A percentile compares a stretch with the other conserved stretches of the same genome.
Conservation (phyloP, 2,797 vertebrate species). For the Cryptoprocta ferox region DNA sequence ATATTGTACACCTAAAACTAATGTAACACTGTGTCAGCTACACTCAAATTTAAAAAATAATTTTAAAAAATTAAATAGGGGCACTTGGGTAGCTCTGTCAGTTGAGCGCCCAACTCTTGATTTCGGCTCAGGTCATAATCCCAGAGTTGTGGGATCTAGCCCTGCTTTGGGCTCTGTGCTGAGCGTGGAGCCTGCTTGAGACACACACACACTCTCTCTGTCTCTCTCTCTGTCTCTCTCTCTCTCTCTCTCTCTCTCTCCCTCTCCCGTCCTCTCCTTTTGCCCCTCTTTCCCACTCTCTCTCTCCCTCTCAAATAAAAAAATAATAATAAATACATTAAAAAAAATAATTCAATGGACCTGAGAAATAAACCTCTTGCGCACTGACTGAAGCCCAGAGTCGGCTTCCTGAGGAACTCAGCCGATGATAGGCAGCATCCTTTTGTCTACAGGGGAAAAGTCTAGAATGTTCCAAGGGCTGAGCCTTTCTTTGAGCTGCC, state of each 20-base stretch:
- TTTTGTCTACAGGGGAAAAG: background rate
- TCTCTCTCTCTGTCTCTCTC: background rate
- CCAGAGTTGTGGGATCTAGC: background rate
- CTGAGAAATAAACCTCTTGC: background rate
- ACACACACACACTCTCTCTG: background rate
- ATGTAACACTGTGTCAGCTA: background rate
- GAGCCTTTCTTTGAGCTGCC: slow-evolving; percentile 1
- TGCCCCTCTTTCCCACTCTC: background rate
- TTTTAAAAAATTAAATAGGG: background rate
- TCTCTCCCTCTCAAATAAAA: background rate
- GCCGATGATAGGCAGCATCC: background rate
- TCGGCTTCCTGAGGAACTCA: background rate
- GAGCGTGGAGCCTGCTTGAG: background rate
- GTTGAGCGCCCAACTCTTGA: background rate
- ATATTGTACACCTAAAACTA: background rate
- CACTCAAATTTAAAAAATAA: background rate
- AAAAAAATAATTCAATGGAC: background rate
- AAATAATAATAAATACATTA: background rate
- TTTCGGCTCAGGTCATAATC: background rate
- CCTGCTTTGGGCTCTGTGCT: background rate
- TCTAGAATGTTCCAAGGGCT: background rate
- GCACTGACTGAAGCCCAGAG: background rate
- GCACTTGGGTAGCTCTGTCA: background rate
- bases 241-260: background rate
- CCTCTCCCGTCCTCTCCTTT: background rate